phyloP scores from a whole-genome alignment of 2,113 vertebrate genomes.

The Ifrita kowaldi region DNA sequence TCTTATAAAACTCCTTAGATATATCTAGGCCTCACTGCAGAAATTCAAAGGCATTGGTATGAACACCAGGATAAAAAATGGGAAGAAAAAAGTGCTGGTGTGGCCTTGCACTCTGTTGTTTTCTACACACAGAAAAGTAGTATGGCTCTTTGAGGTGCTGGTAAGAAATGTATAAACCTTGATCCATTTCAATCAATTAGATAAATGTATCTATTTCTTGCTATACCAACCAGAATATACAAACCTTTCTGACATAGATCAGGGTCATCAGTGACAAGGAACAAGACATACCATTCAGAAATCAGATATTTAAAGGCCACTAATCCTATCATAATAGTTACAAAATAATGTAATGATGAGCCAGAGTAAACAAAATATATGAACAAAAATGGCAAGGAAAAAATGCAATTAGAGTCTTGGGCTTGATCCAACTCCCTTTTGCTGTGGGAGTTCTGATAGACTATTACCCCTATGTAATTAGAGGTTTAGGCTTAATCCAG shows the following conservation, averaged over 20 bases:
- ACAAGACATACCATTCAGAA: neutral
- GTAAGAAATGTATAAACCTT: neutral
- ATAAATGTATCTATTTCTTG: neutral
- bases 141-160: neutral
- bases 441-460: constrained; percentile 32
- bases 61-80: neutral
- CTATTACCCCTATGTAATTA: constrained; percentile 42
- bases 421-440: constrained; percentile 29
- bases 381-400: constrained; percentile 37
- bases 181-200: neutral
- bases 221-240: neutral
- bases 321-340: constrained; percentile 43
- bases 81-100: neutral
- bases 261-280: neutral
- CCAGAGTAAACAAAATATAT: constrained; percentile 54
- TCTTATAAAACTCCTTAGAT: neutral
- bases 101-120: neutral
- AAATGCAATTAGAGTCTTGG: constrained; percentile 41
- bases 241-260: neutral
- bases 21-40: neutral
- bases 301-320: constrained; percentile 18
- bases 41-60: neutral
- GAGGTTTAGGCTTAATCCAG: constrained; percentile 46
- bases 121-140: neutral
- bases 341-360: constrained; percentile 20